phyloP scores from a whole-genome alignment of 2,888 invertebrate genomes.

The Polydrusus tereticollis region DNA sequence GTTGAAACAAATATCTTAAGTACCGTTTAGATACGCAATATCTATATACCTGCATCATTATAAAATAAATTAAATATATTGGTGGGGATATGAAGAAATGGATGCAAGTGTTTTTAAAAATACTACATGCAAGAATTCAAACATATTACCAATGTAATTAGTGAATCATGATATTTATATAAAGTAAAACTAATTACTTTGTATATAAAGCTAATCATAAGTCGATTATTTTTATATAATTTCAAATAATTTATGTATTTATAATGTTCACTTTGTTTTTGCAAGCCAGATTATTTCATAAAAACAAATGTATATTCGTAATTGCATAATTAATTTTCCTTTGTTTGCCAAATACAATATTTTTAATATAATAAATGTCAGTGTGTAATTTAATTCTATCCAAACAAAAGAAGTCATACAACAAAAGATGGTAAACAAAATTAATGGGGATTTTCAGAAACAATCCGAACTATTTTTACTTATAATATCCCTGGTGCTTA shows the following conservation, averaged over 20 bases:
- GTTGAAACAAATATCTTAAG: too few species aligned
- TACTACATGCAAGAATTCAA: background rate
- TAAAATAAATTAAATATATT: background rate
- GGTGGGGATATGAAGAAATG: background rate
- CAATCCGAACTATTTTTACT: too few species aligned
- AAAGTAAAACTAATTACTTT: background rate
- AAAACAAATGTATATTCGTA: background rate
- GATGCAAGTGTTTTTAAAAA: background rate
- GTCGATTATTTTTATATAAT: slow-evolving; percentile 19
- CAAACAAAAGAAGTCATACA: too few species aligned
- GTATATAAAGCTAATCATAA: background rate
- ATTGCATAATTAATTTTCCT: background rate
- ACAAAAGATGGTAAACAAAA: too few species aligned
- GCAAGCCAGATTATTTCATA: slow-evolving; percentile 1
- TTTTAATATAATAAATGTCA: background rate
- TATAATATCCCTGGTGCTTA: too few species aligned
- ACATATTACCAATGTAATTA: background rate
- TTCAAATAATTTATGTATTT: background rate
- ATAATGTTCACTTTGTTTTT: background rate
- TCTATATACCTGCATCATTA: too few species aligned
- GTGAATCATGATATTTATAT: background rate
- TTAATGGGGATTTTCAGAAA: too few species aligned
- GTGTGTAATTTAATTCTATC: too few species aligned
- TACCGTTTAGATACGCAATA: too few species aligned
- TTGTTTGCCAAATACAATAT: background rate